A percentile compares a stretch with the other conserved stretches of the same genome.
Evolutionary conservation across 1,140 invertebrate genomes (phyloP).

Genomic region (Rhyacophila brunnea): DNA sequence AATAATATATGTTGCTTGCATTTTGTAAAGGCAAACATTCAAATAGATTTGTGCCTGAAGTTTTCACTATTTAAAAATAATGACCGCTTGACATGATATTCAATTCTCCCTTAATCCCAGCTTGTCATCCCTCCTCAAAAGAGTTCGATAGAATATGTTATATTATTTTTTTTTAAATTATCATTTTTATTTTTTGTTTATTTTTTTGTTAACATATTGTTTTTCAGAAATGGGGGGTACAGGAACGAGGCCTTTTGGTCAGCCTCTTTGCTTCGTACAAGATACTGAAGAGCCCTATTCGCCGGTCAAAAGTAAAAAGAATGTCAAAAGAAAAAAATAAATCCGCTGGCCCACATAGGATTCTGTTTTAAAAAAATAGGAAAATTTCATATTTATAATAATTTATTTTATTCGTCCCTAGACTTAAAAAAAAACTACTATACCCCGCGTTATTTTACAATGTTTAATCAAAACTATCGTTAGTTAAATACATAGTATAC

Average conservation of each 20-base stretch:
- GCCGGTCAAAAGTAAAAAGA: conserved; percentile 51
- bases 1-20: no score
- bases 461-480: no score
- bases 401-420: no score
- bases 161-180: conserved; percentile 17
- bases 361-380: no score
- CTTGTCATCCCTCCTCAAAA: conserved; percentile 1
- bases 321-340: conserved; percentile 54
- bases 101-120: neutral
- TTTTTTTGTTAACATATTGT: conserved; percentile 49
- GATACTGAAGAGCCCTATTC: conserved; percentile 58
- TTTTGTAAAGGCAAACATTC: no score
- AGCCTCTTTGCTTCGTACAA: conserved; percentile 65
- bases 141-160: neutral
- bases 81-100: no score
- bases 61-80: neutral
- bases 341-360: neutral
- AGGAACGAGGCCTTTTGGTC: conserved; percentile 71
- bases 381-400: no score
- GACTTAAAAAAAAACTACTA: no score
- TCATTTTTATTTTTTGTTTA: conserved; percentile 42
- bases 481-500: neutral
- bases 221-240: conserved; percentile 59
- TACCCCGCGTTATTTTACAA: no score
- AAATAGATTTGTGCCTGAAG: neutral